These are phyloP conservation scores for Diplolepis rosae DNA, from an alignment of 2,888 invertebrate species.

Conservation along the genomic window DNA sequence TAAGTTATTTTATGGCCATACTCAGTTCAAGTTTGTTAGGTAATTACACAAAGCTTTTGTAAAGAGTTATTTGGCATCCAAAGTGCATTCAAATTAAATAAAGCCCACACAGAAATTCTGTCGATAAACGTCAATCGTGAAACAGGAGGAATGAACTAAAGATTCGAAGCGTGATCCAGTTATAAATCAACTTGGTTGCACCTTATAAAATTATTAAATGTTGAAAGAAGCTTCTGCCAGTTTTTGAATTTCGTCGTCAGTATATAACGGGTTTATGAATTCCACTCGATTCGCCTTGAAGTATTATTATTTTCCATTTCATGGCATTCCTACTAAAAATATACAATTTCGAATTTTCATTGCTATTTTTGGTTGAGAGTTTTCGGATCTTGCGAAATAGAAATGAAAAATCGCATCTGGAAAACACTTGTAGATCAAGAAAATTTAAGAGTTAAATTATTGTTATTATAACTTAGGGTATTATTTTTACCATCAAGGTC, in stretches of 20 bases:
- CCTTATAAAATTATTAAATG: neutral
- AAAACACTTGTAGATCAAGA: neutral
- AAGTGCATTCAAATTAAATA: neutral
- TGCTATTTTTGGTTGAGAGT: neutral
- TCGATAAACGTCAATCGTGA: neutral
- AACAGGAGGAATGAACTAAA: neutral
- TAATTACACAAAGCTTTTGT: too few relatives aligned
- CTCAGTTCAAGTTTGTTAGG: too few relatives aligned
- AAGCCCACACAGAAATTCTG: neutral
- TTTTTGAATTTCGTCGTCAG: neutral
- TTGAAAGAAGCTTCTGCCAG: neutral
- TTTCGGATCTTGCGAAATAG: neutral
- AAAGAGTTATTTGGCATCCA: too few relatives aligned
- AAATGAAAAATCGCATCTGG: neutral
- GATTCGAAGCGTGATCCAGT: neutral
- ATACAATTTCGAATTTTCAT: neutral
- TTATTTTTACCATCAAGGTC: conserved; percentile 4
- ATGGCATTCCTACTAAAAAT: neutral
- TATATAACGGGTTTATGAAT: neutral
- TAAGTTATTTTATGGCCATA: too few relatives aligned
- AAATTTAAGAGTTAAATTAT: neutral
- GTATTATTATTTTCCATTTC: neutral
- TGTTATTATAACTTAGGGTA: neutral
- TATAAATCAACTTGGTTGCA: neutral
- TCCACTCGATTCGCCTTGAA: neutral